These are phyloP conservation scores for Polia nebulosa DNA, from an alignment of 2,888 invertebrate species.

Conservation along the genomic window DNA sequence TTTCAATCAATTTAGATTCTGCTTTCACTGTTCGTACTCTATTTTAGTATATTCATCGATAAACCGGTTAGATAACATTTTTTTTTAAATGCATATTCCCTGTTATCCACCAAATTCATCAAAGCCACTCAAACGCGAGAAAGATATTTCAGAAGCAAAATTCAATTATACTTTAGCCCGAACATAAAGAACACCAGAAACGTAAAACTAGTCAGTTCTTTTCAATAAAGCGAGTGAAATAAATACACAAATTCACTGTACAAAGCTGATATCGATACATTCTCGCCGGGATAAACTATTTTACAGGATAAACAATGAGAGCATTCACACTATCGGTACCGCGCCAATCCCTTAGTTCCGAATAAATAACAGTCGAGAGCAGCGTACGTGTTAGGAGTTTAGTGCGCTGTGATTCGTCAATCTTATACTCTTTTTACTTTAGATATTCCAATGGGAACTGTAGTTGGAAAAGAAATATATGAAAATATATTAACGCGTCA, in stretches of 20 bases:
- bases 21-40: too few species aligned
- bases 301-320: conserved; percentile 52
- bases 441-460: background rate
- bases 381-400: conserved; percentile 33
- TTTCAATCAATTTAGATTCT: too few species aligned
- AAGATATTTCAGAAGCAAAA: background rate
- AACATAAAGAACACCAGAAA: background rate
- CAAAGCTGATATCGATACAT: conserved; percentile 49
- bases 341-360: conserved; percentile 35
- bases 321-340: conserved; percentile 45
- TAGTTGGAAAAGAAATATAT: background rate
- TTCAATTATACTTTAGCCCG: background rate
- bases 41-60: too few species aligned
- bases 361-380: conserved; percentile 49
- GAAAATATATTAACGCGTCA: too few species aligned
- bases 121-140: too few species aligned
- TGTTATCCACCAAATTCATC: too few species aligned
- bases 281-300: conserved; percentile 46
- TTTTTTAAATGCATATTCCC: too few species aligned
- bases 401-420: conserved; percentile 45
- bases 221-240: conserved; percentile 19
- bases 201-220: background rate
- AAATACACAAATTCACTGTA: conserved; percentile 22
- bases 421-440: background rate
- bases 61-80: too few species aligned